phyloP scores from a whole-genome alignment of 2,113 vertebrate genomes.

The Tragelaphus imberbis region DNA sequence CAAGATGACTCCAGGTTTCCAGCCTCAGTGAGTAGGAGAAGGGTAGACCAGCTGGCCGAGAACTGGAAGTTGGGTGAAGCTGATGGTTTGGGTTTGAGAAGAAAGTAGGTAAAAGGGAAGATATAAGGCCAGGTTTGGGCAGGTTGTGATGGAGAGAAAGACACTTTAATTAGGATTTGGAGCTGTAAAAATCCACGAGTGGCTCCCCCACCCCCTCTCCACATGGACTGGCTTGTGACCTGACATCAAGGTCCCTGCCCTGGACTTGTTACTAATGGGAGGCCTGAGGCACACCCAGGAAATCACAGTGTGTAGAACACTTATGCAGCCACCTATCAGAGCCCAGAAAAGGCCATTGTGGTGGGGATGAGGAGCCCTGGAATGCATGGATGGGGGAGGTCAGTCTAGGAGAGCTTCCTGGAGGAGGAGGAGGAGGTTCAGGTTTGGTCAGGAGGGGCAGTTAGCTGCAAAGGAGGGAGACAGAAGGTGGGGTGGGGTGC shows the following conservation, averaged over 20 bases:
- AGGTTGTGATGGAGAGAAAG: background rate
- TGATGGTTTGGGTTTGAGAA: background rate
- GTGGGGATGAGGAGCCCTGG: background rate
- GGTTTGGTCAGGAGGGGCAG: background rate
- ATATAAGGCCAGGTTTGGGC: background rate
- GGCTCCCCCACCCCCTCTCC: background rate
- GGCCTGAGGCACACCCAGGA: slow-evolving; percentile 23
- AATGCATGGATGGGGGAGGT: background rate
- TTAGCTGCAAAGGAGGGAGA: background rate
- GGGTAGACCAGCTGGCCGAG: background rate
- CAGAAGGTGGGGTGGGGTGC: background rate
- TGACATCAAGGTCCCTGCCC: background rate
- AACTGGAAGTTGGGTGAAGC: background rate
- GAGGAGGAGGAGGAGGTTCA: background rate
- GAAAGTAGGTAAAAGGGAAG: background rate
- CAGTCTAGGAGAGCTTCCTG: background rate
- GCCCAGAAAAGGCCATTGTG: background rate
- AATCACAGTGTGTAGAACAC: background rate
- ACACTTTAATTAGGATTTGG: background rate
- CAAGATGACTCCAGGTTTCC: background rate
- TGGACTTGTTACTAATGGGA: background rate
- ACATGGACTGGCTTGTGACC: background rate
- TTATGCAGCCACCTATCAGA: background rate
- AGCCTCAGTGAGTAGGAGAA: background rate
- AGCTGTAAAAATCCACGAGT: background rate